A percentile compares a stretch with the other conserved stretches of the same genome.
Evolutionary conservation across 2,113 vertebrate genomes (phyloP).

Genomic region (Sclerurus mexicanus): DNA sequence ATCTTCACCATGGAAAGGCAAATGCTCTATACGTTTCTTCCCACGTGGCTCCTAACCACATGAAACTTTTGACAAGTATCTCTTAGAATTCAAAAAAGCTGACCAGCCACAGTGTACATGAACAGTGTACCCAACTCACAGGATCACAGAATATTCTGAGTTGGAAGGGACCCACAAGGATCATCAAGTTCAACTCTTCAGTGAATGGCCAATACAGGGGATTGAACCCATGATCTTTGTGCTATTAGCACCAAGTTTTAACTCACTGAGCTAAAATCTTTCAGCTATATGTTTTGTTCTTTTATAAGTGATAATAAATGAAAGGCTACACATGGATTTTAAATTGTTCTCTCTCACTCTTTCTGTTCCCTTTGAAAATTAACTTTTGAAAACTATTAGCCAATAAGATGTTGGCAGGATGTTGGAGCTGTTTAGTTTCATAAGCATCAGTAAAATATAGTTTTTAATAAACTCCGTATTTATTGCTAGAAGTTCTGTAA

Average conservation of each 20-base stretch:
- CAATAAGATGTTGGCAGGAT: constrained; percentile 1
- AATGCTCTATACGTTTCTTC: background rate
- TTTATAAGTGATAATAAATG: background rate
- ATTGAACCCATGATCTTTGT: background rate
- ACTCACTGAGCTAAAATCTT: background rate
- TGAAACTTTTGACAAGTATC: background rate
- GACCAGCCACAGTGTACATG: background rate
- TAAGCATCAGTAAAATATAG: constrained; percentile 46
- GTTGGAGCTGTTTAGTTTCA: background rate
- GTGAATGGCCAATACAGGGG: background rate
- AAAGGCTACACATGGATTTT: background rate
- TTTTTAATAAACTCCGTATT: constrained; percentile 61
- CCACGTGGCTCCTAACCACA: background rate
- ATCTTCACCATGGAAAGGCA: background rate
- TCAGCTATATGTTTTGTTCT: background rate
- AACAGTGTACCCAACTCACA: background rate
- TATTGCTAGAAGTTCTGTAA: background rate
- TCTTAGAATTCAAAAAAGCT: background rate
- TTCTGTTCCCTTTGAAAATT: background rate
- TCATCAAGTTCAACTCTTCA: background rate
- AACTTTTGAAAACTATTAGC: background rate
- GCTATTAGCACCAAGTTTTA: background rate
- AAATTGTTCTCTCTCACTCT: background rate
- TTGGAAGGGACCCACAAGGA: background rate
- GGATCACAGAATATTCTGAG: background rate